Evolutionary conservation across 2,113 vertebrate species (phyloP).

Genomic region (Sorex fumeus): DNA sequence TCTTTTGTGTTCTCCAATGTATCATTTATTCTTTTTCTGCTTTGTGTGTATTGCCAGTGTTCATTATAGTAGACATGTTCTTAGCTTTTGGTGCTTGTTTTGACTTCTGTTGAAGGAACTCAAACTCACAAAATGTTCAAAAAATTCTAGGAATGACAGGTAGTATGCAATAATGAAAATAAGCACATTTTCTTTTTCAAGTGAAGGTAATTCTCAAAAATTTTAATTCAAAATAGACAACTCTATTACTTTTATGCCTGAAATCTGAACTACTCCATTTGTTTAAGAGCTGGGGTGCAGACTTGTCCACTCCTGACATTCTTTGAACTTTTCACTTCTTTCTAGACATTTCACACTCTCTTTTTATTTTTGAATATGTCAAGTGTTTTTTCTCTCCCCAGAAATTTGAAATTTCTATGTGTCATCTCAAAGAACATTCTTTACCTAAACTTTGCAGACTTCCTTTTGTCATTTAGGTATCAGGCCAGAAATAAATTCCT

Average conservation of each 20-base stretch:
- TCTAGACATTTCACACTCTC: background rate
- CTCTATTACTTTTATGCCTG: too few species aligned
- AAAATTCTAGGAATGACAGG: too few species aligned
- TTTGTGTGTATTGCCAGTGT: background rate
- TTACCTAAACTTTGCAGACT: background rate
- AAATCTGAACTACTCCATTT: too few species aligned
- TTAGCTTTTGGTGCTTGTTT: too few species aligned
- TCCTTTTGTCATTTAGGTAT: background rate
- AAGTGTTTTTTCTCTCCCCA: background rate
- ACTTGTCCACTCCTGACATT: background rate
- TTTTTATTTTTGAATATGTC: background rate
- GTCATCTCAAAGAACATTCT: background rate
- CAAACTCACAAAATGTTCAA: too few species aligned
- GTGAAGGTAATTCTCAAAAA: too few species aligned
- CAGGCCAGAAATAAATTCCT: background rate
- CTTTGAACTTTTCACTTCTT: background rate
- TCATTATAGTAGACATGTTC: background rate
- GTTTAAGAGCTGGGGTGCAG: background rate
- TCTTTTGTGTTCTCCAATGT: background rate
- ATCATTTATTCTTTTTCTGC: background rate
- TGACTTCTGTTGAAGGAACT: too few species aligned
- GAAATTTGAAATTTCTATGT: background rate
- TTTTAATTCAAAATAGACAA: too few species aligned
- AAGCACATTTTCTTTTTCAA: too few species aligned
- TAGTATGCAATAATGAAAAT: too few species aligned